Conservation (phyloP, 2,113 vertebrate genomes). For the Leucoraja erinaceus region DNA sequence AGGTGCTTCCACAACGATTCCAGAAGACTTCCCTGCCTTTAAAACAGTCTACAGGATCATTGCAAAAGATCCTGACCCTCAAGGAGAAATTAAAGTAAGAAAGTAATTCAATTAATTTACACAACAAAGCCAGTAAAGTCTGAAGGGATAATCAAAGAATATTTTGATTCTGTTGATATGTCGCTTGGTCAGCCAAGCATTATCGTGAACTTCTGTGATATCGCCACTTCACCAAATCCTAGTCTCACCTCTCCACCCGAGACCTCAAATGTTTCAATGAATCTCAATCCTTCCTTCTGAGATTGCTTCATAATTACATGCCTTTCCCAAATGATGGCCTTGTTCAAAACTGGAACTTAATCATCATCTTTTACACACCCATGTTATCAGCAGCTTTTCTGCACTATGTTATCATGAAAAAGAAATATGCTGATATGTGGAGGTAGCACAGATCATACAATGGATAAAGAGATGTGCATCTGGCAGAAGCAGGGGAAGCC, state of each 20-base stretch:
- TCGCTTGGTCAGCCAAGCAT: not conserved
- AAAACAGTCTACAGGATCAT: slow-evolving; percentile 45
- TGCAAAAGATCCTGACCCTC: slow-evolving; percentile 43
- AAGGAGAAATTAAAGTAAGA: slow-evolving; percentile 46
- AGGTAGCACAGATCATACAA: too few species aligned
- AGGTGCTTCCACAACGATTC: slow-evolving; percentile 42
- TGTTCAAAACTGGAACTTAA: not conserved
- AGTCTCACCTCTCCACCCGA: not conserved
- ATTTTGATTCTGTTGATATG: not conserved
- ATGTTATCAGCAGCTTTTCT: not conserved
- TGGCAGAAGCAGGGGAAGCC: not conserved
- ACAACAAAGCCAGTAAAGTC: slow-evolving; percentile 30
- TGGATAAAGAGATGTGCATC: not conserved
- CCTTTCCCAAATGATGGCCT: not conserved
- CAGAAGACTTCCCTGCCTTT: slow-evolving; percentile 42
- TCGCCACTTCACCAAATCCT: not conserved
- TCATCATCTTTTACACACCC: not conserved
- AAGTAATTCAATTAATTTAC: not conserved
- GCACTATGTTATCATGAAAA: not conserved
- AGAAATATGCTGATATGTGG: not conserved
- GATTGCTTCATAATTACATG: not conserved
- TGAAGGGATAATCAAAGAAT: not conserved
- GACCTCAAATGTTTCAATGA: not conserved
- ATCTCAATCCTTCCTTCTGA: not conserved
- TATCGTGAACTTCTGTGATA: not conserved